Percentiles rank a stretch among this genome's conserved stretches.
phyloP scores from a whole-genome alignment of 2,113 vertebrate species.

The Pituophis catenifer region DNA sequence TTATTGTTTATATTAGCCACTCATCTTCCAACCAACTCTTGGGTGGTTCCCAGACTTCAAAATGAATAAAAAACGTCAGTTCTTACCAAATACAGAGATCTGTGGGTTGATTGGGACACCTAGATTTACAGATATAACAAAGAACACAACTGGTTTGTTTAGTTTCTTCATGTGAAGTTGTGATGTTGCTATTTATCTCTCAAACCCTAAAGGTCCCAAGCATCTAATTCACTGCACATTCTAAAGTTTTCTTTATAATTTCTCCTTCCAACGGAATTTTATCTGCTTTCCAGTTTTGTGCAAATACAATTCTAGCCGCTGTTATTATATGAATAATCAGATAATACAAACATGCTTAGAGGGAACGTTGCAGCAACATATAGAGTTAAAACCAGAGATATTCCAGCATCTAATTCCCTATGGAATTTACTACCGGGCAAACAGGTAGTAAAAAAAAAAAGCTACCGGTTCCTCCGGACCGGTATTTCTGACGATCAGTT shows the following conservation, averaged over 20 bases:
- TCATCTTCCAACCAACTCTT: neutral
- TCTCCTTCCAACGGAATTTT: too few species aligned
- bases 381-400: too few species aligned
- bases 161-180: neutral
- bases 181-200: neutral
- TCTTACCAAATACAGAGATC: neutral
- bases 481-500: too few species aligned
- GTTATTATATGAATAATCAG: too few species aligned
- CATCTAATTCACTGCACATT: neutral
- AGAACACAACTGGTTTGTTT: neutral
- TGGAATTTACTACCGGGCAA: neutral
- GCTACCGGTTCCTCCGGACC: too few species aligned
- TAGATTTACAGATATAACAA: neutral
- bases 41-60: neutral
- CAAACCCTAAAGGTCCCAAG: neutral
- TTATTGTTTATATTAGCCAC: neutral
- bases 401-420: neutral
- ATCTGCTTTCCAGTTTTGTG: too few species aligned
- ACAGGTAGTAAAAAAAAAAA: too few species aligned
- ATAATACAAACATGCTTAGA: too few species aligned
- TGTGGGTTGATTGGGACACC: neutral
- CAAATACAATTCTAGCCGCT: too few species aligned
- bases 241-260: too few species aligned
- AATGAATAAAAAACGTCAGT: neutral
- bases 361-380: too few species aligned